Percentiles rank a stretch among this genome's conserved stretches.
These are phyloP conservation scores for Cosmopolites sordidus DNA, from an alignment of 2,888 invertebrate genomes.

Conservation along the genomic window DNA sequence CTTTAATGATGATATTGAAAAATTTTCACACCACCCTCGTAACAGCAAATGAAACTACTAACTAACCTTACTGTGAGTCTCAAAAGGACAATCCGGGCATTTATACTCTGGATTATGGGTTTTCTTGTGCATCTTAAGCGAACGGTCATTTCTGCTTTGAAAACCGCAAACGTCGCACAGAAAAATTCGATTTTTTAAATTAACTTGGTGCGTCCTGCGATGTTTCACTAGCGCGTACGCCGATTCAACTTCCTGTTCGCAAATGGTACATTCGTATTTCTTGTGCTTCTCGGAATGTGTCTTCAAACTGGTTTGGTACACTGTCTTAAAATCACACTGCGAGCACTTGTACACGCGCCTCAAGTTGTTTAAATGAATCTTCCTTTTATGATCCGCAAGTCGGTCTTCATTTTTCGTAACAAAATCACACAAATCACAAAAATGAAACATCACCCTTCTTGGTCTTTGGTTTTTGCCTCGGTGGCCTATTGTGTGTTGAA, in stretches of 20 bases:
- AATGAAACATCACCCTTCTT: constrained; percentile 17
- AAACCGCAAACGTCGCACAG: constrained; percentile 26
- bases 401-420: constrained; percentile 19
- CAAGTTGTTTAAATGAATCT: constrained; percentile 15
- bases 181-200: constrained; percentile 19
- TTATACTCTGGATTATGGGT: constrained; percentile 26
- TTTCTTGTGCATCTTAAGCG: constrained; percentile 26
- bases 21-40: no score
- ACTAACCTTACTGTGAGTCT: constrained; percentile 25
- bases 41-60: no score
- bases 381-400: constrained; percentile 14
- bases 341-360: constrained; percentile 20
- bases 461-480: constrained; percentile 14
- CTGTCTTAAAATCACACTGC: constrained; percentile 24
- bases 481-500: constrained; percentile 18
- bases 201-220: constrained; percentile 18
- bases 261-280: constrained; percentile 18
- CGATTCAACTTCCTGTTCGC: constrained; percentile 17
- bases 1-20: no score
- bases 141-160: constrained; percentile 25
- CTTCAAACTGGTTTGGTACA: constrained; percentile 21
- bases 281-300: constrained; percentile 24
- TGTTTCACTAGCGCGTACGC: constrained; percentile 23
- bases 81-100: constrained; percentile 26
- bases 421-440: constrained; percentile 24